These are phyloP conservation scores for Melipona quadrifasciata DNA, from an alignment of 1,140 invertebrate species.

Conservation along the genomic window DNA sequence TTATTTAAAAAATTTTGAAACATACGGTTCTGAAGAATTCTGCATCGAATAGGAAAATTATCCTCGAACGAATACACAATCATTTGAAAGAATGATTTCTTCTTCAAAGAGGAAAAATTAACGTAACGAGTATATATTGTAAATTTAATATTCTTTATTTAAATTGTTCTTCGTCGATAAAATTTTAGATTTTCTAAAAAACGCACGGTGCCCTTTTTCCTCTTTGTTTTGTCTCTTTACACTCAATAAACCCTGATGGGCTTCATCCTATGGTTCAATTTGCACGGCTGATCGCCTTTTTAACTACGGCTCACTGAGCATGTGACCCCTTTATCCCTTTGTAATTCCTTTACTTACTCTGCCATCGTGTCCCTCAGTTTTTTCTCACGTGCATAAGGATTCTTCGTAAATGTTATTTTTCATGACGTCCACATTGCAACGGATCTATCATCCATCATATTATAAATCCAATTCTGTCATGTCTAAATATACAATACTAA, in stretches of 20 bases:
- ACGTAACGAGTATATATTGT: no score
- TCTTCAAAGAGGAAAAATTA: no score
- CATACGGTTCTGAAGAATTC: no score
- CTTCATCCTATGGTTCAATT: slow-evolving; percentile 19
- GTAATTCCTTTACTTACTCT: slow-evolving; percentile 5
- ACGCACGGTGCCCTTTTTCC: slow-evolving; percentile 9
- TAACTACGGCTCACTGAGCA: slow-evolving; percentile 9
- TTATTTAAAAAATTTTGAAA: neutral
- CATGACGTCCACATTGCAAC: neutral
- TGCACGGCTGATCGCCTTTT: slow-evolving; percentile 30
- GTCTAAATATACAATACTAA: neutral
- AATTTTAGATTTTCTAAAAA: neutral
- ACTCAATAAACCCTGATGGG: slow-evolving; percentile 26
- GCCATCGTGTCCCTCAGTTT: neutral
- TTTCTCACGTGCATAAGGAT: neutral
- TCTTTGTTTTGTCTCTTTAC: slow-evolving; percentile 24
- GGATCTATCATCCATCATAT: neutral
- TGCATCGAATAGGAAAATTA: no score
- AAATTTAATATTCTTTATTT: neutral
- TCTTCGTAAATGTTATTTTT: neutral
- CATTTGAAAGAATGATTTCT: no score
- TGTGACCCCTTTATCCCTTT: slow-evolving; percentile 32
- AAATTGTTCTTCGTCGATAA: neutral
- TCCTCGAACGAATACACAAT: neutral
- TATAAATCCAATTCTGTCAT: neutral